Conservation (phyloP, 2,888 invertebrate genomes). For the Dolomedes plantarius region DNA sequence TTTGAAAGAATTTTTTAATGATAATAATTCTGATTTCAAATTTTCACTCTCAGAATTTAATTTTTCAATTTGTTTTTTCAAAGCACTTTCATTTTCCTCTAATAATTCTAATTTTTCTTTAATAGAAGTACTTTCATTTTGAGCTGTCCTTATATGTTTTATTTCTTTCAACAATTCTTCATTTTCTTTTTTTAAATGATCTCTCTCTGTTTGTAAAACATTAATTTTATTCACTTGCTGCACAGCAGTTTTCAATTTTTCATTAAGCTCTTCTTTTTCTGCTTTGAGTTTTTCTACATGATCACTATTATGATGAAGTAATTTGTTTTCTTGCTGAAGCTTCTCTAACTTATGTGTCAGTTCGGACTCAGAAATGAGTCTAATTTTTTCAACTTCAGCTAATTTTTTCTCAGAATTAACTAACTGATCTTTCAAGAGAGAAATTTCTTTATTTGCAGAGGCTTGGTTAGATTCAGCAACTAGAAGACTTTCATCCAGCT, state of each 20-base stretch:
- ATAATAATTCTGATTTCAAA: slow-evolving; percentile 26
- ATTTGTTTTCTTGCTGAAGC: slow-evolving; percentile 48
- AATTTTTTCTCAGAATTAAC: slow-evolving; percentile 34
- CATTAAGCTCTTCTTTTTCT: slow-evolving; percentile 55
- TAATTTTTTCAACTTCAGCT: neutral
- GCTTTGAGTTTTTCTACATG: slow-evolving; percentile 46
- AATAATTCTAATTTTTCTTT: slow-evolving; percentile 41
- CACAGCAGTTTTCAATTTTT: slow-evolving; percentile 48
- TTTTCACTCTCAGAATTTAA: slow-evolving; percentile 32
- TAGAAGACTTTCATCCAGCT: slow-evolving; percentile 63
- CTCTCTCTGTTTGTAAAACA: slow-evolving; percentile 40
- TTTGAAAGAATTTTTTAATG: slow-evolving; percentile 22
- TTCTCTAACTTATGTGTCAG: slow-evolving; percentile 21
- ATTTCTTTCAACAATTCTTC: slow-evolving; percentile 26
- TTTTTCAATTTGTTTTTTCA: slow-evolving; percentile 55
- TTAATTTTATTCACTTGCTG: slow-evolving; percentile 39
- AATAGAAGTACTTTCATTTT: slow-evolving; percentile 18
- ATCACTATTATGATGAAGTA: slow-evolving; percentile 14
- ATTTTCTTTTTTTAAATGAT: slow-evolving; percentile 32
- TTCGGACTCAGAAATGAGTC: slow-evolving; percentile 26
- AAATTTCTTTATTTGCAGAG: slow-evolving; percentile 53
- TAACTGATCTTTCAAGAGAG: slow-evolving; percentile 50
- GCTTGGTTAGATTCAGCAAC: slow-evolving; percentile 55
- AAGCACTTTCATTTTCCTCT: slow-evolving; percentile 38
- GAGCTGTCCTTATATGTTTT: slow-evolving; percentile 5